phyloP scores from a whole-genome alignment of 1,140 invertebrate genomes.

The Ostrea edulis region DNA sequence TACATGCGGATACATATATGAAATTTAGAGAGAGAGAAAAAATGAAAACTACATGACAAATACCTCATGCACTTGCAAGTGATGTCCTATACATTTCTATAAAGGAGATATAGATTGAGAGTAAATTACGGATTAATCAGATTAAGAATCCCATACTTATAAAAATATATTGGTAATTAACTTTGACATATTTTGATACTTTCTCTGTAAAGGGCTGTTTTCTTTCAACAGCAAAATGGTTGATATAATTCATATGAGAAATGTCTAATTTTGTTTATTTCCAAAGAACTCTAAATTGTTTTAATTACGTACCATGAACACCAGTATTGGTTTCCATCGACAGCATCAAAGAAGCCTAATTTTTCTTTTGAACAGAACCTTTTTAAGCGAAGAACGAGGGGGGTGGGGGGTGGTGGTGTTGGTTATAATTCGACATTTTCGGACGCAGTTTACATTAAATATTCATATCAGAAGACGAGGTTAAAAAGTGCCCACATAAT shows the following conservation, averaged over 20 bases:
- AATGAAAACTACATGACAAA: no score
- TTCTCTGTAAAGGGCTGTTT: not conserved
- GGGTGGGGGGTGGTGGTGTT: not conserved
- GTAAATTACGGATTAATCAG: not conserved
- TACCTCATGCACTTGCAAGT: no score
- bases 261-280: not conserved
- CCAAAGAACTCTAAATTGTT: not conserved
- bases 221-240: not conserved
- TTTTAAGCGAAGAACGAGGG: not conserved
- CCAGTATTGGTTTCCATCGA: no score
- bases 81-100: no score
- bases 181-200: not conserved
- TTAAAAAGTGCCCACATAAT: constrained; percentile 27
- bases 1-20: no score
- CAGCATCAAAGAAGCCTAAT: not conserved
- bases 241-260: not conserved
- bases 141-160: not conserved
- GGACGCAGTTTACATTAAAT: not conserved
- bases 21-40: no score
- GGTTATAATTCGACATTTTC: not conserved
- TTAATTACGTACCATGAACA: no score
- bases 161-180: not conserved
- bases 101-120: no score
- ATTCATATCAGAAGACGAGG: not conserved
- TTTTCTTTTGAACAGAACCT: not conserved